Evolutionary conservation across 2,797 vertebrate species (phyloP).

Genomic region (Lagocephalus sceleratus): DNA sequence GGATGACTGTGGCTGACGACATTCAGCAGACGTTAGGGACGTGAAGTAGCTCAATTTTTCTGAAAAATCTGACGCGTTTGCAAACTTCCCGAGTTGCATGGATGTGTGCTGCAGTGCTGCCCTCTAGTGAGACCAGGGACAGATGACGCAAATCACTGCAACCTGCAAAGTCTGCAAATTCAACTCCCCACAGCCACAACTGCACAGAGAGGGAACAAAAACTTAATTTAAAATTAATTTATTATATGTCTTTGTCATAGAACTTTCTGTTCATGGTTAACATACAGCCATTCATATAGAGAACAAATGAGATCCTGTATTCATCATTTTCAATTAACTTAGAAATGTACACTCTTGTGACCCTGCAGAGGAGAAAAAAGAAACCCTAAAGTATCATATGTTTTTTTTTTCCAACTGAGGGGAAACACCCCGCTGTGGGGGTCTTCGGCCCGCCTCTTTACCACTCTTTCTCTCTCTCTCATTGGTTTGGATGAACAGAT

Average conservation of each 20-base stretch:
- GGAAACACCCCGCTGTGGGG: constrained; percentile 22
- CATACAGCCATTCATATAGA: constrained; percentile 80
- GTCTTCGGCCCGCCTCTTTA: constrained; percentile 7
- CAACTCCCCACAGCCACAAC: neutral
- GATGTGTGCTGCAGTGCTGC: constrained; percentile 53
- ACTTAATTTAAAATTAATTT: constrained; percentile 80
- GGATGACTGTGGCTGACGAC: too few species aligned
- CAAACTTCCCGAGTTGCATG: constrained; percentile 18
- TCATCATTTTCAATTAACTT: constrained; percentile 62
- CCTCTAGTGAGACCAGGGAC: constrained; percentile 51
- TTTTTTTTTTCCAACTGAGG: constrained; percentile 7
- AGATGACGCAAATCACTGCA: constrained; percentile 36
- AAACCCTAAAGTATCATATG: constrained; percentile 39
- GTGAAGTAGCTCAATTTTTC: too few species aligned
- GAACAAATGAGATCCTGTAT: constrained; percentile 58
- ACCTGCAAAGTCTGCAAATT: constrained; percentile 2
- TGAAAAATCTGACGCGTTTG: neutral
- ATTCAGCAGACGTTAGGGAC: too few species aligned
- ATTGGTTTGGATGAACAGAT: constrained; percentile 37
- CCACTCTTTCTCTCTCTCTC: constrained; percentile 2
- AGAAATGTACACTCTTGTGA: constrained; percentile 76
- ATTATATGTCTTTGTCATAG: constrained; percentile 81
- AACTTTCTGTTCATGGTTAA: constrained; percentile 77
- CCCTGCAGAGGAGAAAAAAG: constrained; percentile 64
- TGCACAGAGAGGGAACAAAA: neutral